Percentiles rank a stretch among this genome's conserved stretches.
phyloP scores from a whole-genome alignment of 2,113 vertebrate species.

The Callospermophilus lateralis region DNA sequence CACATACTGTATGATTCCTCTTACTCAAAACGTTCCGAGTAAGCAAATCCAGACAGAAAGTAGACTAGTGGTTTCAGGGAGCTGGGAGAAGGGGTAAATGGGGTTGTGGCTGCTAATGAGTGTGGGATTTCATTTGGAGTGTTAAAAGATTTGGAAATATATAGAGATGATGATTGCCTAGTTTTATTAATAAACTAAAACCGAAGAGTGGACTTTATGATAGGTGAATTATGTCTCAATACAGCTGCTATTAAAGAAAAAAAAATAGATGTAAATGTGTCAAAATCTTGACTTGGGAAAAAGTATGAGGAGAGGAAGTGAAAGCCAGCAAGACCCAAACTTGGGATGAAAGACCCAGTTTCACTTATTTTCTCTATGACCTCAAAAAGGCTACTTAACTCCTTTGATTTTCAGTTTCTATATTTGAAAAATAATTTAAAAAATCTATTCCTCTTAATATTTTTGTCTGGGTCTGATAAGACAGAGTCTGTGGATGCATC shows the following conservation, averaged over 20 bases:
- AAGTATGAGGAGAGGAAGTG: background rate
- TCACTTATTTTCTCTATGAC: background rate
- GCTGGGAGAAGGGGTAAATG: background rate
- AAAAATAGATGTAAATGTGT: background rate
- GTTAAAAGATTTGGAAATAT: background rate
- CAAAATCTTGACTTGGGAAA: background rate
- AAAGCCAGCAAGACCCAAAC: background rate
- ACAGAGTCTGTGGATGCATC: background rate
- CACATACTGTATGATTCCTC: background rate
- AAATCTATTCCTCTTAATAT: background rate
- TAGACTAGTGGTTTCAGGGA: background rate
- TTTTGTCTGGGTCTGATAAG: background rate
- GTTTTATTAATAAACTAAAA: conserved; percentile 14
- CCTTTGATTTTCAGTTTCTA: background rate
- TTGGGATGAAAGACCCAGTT: background rate
- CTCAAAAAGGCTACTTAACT: background rate
- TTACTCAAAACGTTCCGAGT: background rate
- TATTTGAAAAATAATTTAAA: background rate
- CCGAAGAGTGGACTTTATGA: background rate
- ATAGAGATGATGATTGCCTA: background rate
- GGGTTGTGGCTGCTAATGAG: background rate
- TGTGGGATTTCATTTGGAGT: background rate
- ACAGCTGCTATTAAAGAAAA: background rate
- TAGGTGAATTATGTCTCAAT: conserved; percentile 11
- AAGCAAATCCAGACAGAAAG: background rate